Conservation (phyloP, 1,140 invertebrate species). For the Trichonephila clavata region DNA sequence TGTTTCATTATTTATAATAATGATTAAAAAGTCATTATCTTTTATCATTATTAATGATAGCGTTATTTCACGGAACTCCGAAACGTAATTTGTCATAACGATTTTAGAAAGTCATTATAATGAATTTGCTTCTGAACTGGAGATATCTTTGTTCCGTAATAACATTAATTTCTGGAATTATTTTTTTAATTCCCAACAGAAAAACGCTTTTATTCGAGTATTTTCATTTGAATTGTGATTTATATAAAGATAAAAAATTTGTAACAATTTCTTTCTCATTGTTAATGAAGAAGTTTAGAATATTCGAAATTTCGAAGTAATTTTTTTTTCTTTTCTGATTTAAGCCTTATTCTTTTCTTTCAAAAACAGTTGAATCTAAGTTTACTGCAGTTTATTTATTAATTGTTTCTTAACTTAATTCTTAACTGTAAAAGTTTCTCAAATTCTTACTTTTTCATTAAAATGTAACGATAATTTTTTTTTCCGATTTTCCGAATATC, state of each 20-base stretch:
- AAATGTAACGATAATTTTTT: no score
- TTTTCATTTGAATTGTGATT: not conserved
- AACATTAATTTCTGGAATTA: not conserved
- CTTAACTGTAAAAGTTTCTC: no score
- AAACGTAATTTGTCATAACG: conserved; percentile 2
- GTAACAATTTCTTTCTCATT: not conserved
- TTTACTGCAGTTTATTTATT: no score
- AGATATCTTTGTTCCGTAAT: not conserved
- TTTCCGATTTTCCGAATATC: no score
- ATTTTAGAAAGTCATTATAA: conserved; percentile 33
- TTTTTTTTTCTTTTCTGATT: not conserved
- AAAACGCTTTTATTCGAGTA: not conserved
- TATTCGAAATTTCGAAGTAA: not conserved
- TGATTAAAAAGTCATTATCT: conserved; percentile 50
- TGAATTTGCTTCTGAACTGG: not conserved
- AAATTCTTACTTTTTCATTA: no score
- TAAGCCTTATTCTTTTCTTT: not conserved
- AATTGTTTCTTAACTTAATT: no score
- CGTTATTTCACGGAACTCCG: not conserved
- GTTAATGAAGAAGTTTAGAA: not conserved
- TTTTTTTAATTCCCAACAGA: not conserved
- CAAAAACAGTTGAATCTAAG: no score
- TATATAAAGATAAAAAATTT: not conserved
- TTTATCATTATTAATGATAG: conserved; percentile 30
- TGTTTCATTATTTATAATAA: conserved; percentile 31